Conservation (phyloP, 2,113 vertebrate species). For the Erinaceus europaeus region DNA sequence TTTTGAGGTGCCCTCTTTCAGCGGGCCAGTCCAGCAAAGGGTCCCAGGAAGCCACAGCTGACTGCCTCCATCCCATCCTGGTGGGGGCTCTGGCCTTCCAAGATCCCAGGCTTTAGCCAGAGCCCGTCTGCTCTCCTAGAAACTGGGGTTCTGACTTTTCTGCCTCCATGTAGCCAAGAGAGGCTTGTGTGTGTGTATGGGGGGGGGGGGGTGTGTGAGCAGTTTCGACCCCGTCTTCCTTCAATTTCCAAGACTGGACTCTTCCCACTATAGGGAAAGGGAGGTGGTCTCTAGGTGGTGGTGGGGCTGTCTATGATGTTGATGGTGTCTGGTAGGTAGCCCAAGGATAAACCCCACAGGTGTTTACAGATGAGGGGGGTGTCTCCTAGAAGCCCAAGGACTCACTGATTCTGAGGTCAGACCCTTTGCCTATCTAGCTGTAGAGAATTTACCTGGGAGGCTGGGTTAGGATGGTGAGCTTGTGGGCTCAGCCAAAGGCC, state of each 20-base stretch:
- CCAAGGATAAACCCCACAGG: not conserved
- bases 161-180: not conserved
- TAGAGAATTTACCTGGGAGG: not conserved
- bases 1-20: no score
- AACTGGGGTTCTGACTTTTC: not conserved
- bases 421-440: accelerated
- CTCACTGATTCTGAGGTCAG: not conserved
- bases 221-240: no score
- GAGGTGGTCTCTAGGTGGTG: no score
- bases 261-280: no score
- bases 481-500: no score
- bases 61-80: no score
- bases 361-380: not conserved
- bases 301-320: not conserved
- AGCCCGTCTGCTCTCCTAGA: not conserved
- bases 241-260: no score
- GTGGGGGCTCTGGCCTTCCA: not conserved
- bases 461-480: not conserved
- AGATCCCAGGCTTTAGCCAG: not conserved
- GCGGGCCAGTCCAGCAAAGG: no score
- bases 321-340: accelerated
- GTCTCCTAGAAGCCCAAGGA: not conserved
- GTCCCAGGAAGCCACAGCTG: no score
- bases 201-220: no score
- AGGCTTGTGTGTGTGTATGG: no score